phyloP scores from a whole-genome alignment of 2,797 vertebrate species.

The Psittacula echo region DNA sequence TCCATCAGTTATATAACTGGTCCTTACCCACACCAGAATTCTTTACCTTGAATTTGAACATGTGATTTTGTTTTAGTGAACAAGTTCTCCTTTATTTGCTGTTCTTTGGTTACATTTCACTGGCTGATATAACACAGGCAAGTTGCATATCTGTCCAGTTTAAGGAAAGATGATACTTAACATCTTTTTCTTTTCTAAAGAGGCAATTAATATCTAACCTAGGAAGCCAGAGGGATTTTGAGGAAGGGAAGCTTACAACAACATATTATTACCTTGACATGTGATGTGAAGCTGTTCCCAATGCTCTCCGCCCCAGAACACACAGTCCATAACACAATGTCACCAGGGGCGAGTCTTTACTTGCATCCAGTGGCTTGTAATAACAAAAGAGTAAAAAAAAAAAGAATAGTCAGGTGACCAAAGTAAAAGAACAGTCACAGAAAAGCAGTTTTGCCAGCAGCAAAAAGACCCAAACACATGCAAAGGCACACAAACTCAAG shows the following conservation, averaged over 20 bases:
- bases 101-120: neutral
- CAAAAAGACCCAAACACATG: neutral
- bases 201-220: neutral
- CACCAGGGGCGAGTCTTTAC: constrained; percentile 93
- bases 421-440: neutral
- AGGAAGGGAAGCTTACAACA: neutral
- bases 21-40: neutral
- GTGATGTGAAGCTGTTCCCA: constrained; percentile 97
- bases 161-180: neutral
- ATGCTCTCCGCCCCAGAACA: constrained; percentile 94
- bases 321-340: constrained; percentile 96
- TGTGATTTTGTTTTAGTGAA: too few relatives aligned
- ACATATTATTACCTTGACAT: constrained; percentile 91
- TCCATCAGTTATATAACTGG: neutral
- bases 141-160: neutral
- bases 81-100: neutral
- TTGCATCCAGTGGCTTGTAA: constrained; percentile 88
- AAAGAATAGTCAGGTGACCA: neutral
- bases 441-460: neutral
- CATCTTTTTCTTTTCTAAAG: neutral
- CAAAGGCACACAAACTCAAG: neutral
- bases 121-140: neutral
- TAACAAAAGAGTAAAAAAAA: neutral
- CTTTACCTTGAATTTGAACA: too few relatives aligned
- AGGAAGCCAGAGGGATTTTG: neutral